Conservation (phyloP, 2,888 invertebrate species). For the Oligia fasciuncula region DNA sequence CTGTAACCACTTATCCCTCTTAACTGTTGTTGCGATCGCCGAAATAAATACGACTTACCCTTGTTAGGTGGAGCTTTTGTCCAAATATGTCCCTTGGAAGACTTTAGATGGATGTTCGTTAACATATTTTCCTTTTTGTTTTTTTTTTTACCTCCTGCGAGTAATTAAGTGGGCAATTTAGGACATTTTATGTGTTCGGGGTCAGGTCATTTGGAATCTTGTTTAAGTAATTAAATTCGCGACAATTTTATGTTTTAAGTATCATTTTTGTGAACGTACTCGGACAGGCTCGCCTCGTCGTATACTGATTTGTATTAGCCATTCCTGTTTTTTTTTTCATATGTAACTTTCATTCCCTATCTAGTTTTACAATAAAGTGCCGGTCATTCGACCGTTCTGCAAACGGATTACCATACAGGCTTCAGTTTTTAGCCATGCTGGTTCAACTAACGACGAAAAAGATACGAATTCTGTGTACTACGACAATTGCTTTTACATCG, state of each 20-base stretch:
- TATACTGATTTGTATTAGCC: conserved; percentile 25
- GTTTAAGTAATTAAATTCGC: conserved; percentile 10
- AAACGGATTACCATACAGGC: conserved; percentile 48
- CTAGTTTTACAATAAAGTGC: conserved; percentile 28
- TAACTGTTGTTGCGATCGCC: conserved; percentile 66
- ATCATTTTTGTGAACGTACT: conserved; percentile 1
- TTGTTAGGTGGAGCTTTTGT: conserved; percentile 63
- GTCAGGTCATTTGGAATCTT: conserved; percentile 16
- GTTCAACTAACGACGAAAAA: conserved; percentile 37
- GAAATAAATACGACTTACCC: conserved; percentile 68
- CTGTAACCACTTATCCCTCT: conserved; percentile 60
- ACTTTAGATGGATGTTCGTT: conserved; percentile 51
- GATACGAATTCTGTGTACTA: conserved; percentile 34
- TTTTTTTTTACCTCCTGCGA: conserved; percentile 51
- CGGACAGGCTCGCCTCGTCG: not conserved
- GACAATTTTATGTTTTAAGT: conserved; percentile 26
- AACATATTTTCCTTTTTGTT: conserved; percentile 52
- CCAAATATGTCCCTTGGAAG: conserved; percentile 63
- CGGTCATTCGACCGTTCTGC: conserved; percentile 16
- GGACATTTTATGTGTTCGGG: conserved; percentile 32
- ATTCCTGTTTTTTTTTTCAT: conserved; percentile 6
- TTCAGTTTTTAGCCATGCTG: conserved; percentile 41
- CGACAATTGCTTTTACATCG: conserved; percentile 38
- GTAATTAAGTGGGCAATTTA: conserved; percentile 53
- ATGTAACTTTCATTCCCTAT: conserved; percentile 15